These are phyloP conservation scores for Pangasius sanitwongsei DNA, from an alignment of 2,797 vertebrate species.

Conservation along the genomic window DNA sequence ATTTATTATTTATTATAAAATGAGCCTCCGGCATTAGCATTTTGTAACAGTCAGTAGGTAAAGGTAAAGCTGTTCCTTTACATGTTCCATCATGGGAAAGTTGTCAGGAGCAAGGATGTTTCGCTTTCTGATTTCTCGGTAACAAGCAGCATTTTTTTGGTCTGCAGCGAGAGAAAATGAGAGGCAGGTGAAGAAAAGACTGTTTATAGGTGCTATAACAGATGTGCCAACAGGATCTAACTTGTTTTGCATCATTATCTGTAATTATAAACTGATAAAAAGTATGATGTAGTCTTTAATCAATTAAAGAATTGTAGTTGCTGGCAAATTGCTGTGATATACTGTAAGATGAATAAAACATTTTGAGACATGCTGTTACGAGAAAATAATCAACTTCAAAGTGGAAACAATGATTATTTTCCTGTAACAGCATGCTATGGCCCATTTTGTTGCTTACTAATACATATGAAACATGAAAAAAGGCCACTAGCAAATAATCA, in stretches of 20 bases:
- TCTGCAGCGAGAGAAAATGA: not conserved
- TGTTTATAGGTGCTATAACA: not conserved
- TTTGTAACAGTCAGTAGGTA: not conserved
- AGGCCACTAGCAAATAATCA: not conserved
- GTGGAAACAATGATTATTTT: not conserved
- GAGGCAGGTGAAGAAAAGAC: not conserved
- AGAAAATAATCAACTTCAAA: not conserved
- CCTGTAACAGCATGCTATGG: not conserved
- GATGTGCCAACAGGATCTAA: not conserved
- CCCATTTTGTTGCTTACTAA: not conserved
- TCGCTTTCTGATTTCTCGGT: not conserved
- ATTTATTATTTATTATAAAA: not conserved
- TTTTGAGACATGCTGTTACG: not conserved
- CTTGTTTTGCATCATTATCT: not conserved
- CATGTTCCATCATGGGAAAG: not conserved
- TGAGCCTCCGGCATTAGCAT: not conserved
- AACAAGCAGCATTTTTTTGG: not conserved
- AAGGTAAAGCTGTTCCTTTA: not conserved
- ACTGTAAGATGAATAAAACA: not conserved
- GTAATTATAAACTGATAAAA: not conserved
- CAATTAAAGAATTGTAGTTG: not conserved
- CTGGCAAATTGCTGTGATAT: not conserved
- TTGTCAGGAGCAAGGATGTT: not conserved
- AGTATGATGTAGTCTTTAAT: too few species aligned
- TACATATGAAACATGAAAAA: not conserved